phyloP scores from a whole-genome alignment of 2,797 vertebrate genomes.

The Acipenser ruthenus region DNA sequence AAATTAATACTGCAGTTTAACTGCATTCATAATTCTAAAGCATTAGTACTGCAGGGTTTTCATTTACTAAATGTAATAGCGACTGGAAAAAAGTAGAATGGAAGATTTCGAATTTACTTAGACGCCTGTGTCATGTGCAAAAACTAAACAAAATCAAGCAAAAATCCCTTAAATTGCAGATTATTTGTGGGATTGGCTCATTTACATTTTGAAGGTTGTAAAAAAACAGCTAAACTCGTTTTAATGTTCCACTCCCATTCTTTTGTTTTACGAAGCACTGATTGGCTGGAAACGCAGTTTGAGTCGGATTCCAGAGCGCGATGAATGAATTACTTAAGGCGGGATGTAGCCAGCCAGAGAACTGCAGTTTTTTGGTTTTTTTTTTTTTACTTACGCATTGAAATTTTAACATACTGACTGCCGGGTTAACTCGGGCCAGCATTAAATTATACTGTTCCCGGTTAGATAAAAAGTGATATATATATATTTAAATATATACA shows the following conservation, averaged over 20 bases:
- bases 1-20: too few relatives aligned
- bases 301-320: conserved; percentile 16
- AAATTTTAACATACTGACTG: conserved; percentile 7
- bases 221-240: too few relatives aligned
- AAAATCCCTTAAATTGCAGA: too few relatives aligned
- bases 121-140: too few relatives aligned
- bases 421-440: neutral
- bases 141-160: too few relatives aligned
- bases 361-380: conserved; percentile 15
- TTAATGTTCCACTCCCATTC: conserved; percentile 1
- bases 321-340: conserved; percentile 23
- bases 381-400: conserved; percentile 3
- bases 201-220: too few relatives aligned
- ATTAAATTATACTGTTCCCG: neutral
- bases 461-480: neutral
- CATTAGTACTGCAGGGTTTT: too few relatives aligned
- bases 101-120: too few relatives aligned
- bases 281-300: conserved; percentile 24
- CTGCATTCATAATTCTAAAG: too few relatives aligned
- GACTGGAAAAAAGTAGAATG: too few relatives aligned
- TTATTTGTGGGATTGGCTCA: too few relatives aligned
- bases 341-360: neutral
- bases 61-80: too few relatives aligned
- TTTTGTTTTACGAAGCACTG: conserved; percentile 1
- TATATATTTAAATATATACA: neutral